Base-by-base conservation (phyloP, 92 coral and sea anemone genomes). In the Parazoanthus darwini region DNA sequence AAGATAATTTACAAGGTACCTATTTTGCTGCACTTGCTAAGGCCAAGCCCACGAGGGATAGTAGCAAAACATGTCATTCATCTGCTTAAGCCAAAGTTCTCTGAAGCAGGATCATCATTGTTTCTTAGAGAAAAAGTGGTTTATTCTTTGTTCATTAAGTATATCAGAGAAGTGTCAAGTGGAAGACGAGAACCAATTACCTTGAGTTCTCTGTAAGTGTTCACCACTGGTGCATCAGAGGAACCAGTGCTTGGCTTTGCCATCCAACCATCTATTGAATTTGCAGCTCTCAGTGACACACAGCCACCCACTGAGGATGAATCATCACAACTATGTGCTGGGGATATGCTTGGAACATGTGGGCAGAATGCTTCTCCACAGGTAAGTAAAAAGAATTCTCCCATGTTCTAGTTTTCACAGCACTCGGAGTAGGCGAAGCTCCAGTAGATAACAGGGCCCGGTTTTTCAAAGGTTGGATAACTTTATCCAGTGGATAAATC, bases 181-280 rank as follows among this genome's bases (percentile, higher is more conserved):
- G 93, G 92, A 25, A 89, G 93, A 37, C 88, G 94, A 89, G 92
- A 73, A 50, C 88, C 92, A 83, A 48, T 93, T 15, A 88, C 90
- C 67, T 83, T 91, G 85, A 88, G 82, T 42, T 81, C 89, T 43
- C 36, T 90, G 82, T 85, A 92, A 23, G 66, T 81, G 44, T 92
- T 94, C 90, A 91, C 77, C 11, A 91, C 94, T 25, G 94, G 94
- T 15, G 92, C 93, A 50, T 81, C 93, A 80, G 96, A 91, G 78
- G 92, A 94, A 71, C 93, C 94, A 82, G 93, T 90, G 23, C 94
- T 90, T 18, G 97, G 94, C 42, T 92, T 94, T 89, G 82, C 36
- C 37, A 86, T 93, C 22, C 90, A 77, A 74, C 94, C 93, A 63
- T 77, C 87, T 66, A 89, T 93, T 68, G 81, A 59, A n/a, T 91